phyloP scores from a whole-genome alignment of 2,113 vertebrate genomes.

The Pampusana beccarii region DNA sequence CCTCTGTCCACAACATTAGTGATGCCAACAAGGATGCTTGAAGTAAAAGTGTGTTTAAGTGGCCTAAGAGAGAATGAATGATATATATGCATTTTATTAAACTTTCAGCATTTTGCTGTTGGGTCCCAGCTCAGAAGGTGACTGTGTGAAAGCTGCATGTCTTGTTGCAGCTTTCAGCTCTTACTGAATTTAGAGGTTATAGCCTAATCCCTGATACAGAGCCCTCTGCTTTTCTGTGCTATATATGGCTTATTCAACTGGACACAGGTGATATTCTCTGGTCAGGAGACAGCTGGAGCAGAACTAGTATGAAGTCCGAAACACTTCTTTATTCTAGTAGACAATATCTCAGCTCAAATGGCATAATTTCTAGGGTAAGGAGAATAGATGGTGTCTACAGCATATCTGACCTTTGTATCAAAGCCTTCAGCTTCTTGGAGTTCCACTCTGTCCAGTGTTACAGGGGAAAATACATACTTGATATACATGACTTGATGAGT shows the following conservation, averaged over 20 bases:
- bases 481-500: neutral
- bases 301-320: neutral
- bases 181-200: neutral
- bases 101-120: neutral
- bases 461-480: neutral
- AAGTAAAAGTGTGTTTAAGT: neutral
- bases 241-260: neutral
- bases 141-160: neutral
- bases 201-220: neutral
- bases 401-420: constrained; percentile 42
- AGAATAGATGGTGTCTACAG: constrained; percentile 11
- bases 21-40: neutral
- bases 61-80: neutral
- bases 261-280: constrained; percentile 1
- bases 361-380: constrained; percentile 24
- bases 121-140: neutral
- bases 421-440: constrained; percentile 30
- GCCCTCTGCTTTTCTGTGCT: neutral
- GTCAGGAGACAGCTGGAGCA: constrained; percentile 1
- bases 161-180: neutral
- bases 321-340: constrained; percentile 9
- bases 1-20: neutral
- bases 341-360: constrained; percentile 32
- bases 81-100: neutral
- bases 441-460: neutral